Percentiles rank a stretch among this genome's conserved stretches.
Conservation (phyloP, 2,888 invertebrate species). For the Dynastes maya region DNA sequence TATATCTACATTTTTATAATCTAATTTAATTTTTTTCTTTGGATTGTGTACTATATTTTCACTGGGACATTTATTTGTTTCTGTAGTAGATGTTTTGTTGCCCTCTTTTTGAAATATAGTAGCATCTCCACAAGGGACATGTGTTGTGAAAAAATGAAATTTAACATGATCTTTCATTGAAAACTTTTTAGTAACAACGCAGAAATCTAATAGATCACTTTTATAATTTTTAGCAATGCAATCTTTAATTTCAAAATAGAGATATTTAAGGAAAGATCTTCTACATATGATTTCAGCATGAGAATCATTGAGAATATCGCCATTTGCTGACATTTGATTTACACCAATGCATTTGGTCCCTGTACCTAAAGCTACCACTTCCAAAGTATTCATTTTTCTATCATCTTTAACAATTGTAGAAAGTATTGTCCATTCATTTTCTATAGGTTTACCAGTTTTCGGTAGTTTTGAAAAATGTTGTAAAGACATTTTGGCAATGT, state of each 20-base stretch:
- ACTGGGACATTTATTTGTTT: slow-evolving; percentile 15
- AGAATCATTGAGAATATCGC: slow-evolving; percentile 88
- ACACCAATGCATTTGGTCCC: slow-evolving; percentile 94
- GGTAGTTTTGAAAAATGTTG: slow-evolving; percentile 77
- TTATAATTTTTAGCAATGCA: slow-evolving; percentile 40
- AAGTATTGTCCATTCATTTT: slow-evolving; percentile 88
- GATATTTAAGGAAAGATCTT: slow-evolving; percentile 85
- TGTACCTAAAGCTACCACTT: slow-evolving; percentile 88
- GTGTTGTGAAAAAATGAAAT: slow-evolving; percentile 90
- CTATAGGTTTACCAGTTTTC: slow-evolving; percentile 86
- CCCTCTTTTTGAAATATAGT: slow-evolving; percentile 81
- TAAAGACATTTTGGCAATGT: slow-evolving; percentile 75
- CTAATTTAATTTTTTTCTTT: slow-evolving; percentile 60
- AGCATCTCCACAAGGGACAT: slow-evolving; percentile 95
- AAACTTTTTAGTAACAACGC: slow-evolving; percentile 56
- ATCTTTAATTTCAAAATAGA: slow-evolving; percentile 75
- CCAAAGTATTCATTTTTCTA: slow-evolving; percentile 63
- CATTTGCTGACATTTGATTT: slow-evolving; percentile 76
- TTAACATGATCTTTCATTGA: slow-evolving; percentile 72
- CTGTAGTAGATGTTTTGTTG: slow-evolving; percentile 54
- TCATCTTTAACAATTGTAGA: slow-evolving; percentile 80
- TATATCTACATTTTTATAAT: slow-evolving; percentile 67
- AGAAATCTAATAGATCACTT: slow-evolving; percentile 56
- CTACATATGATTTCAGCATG: slow-evolving; percentile 94
- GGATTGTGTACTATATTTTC: slow-evolving; percentile 32